Evolutionary conservation across 2,113 vertebrate species (phyloP).

Genomic region (Ophiodon elongatus): DNA sequence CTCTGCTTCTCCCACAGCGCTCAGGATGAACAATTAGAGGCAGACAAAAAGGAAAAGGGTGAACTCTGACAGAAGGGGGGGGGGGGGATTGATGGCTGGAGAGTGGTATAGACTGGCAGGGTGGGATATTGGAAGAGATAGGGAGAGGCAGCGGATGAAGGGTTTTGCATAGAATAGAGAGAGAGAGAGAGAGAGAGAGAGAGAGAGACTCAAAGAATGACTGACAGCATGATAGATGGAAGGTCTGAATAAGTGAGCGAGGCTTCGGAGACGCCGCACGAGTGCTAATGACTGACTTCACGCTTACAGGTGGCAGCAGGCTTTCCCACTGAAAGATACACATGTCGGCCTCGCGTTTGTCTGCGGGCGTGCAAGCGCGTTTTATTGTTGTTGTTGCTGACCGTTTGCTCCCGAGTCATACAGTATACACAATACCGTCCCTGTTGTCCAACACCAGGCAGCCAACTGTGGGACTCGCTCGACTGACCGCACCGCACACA

Average conservation of each 20-base stretch:
- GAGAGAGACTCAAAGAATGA: constrained; percentile 67
- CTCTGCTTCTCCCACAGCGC: constrained; percentile 11
- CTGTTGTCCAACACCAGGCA: constrained; percentile 62
- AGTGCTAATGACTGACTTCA: constrained; percentile 66
- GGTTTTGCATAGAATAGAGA: too few relatives aligned
- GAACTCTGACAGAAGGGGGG: constrained; percentile 32
- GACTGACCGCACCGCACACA: constrained; percentile 45
- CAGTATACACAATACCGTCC: constrained; percentile 62
- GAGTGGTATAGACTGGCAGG: constrained; percentile 52
- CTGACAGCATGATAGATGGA: constrained; percentile 71
- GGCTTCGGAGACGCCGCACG: constrained; percentile 46
- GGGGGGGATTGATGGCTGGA: constrained; percentile 44
- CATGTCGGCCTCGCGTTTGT: not conserved
- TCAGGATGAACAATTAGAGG: constrained; percentile 55
- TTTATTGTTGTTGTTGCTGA: constrained; percentile 53
- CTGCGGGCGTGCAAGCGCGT: not conserved
- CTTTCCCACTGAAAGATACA: not conserved
- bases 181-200: constrained; percentile 31
- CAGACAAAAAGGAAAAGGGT: constrained; percentile 36
- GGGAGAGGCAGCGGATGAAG: constrained; percentile 30
- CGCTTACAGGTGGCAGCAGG: constrained; percentile 69
- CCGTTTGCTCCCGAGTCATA: constrained; percentile 63
- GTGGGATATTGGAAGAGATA: constrained; percentile 70
- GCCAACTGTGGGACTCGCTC: constrained; percentile 58
- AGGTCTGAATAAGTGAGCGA: constrained; percentile 70